Evolutionary conservation across 2,888 invertebrate species (phyloP).

Genomic region (Nymphalis c-album): DNA sequence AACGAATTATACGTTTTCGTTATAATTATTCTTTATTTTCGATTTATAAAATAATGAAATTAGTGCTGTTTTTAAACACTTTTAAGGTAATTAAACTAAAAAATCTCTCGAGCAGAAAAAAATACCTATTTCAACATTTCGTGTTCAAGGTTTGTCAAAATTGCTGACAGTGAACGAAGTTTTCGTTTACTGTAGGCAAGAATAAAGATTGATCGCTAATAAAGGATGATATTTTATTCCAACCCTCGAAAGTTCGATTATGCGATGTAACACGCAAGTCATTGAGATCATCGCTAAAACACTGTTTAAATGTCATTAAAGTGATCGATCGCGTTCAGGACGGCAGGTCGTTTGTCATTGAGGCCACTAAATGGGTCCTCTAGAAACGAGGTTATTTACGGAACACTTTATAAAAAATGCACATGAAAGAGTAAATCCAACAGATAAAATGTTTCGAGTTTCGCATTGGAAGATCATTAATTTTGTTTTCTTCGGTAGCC

Average conservation of each 20-base stretch:
- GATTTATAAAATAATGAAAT: no score
- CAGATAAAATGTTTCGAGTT: constrained; percentile 63
- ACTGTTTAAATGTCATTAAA: constrained; percentile 69
- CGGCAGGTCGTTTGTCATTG: constrained; percentile 72
- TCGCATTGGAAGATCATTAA: constrained; percentile 69
- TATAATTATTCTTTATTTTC: no score
- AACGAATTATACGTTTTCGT: no score
- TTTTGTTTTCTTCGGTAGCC: constrained; percentile 50
- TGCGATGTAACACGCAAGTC: constrained; percentile 47
- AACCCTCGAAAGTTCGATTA: constrained; percentile 31
- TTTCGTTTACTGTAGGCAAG: background rate
- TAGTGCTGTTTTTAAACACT: no score
- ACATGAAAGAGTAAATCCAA: constrained; percentile 63
- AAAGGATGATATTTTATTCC: constrained; percentile 31
- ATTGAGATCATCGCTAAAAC: constrained; percentile 54
- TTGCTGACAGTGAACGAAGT: no score
- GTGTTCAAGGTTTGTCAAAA: no score
- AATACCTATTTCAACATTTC: no score
- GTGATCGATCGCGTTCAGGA: constrained; percentile 67
- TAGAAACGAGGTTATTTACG: constrained; percentile 69
- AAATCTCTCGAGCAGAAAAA: no score
- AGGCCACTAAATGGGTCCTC: constrained; percentile 68
- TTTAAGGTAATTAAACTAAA: no score
- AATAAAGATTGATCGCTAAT: constrained; percentile 18
- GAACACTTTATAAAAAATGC: constrained; percentile 62